phyloP scores from a whole-genome alignment of 2,797 vertebrate genomes.

The Pterois miles region DNA sequence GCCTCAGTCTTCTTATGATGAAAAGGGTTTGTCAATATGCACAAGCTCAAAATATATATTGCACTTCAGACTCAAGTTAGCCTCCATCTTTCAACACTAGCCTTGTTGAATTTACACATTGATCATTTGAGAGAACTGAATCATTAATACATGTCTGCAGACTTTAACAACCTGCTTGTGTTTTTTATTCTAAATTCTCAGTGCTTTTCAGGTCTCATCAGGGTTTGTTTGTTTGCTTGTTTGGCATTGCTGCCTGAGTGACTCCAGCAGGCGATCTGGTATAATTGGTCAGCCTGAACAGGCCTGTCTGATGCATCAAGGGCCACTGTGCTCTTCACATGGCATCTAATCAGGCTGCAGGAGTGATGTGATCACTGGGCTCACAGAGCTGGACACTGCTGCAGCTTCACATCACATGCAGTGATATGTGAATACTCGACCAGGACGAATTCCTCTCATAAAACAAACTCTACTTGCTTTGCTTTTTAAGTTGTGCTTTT shows the following conservation, averaged over 20 bases:
- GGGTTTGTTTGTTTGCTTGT: constrained; percentile 32
- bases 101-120: not conserved
- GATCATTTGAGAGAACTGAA: not conserved
- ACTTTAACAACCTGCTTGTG: not conserved
- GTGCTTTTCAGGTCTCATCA: not conserved
- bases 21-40: not conserved
- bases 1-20: not conserved
- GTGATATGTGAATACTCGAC: not conserved
- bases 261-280: constrained; percentile 33
- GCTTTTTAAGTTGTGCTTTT: not conserved
- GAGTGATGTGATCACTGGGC: constrained; percentile 23
- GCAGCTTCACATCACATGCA: constrained; percentile 1
- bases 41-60: not conserved
- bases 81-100: not conserved
- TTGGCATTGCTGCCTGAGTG: constrained; percentile 16
- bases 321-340: constrained; percentile 45
- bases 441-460: not conserved
- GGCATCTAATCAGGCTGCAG: constrained; percentile 38
- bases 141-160: not conserved
- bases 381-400: constrained; percentile 5
- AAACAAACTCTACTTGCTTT: not conserved
- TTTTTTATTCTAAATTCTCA: not conserved
- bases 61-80: not conserved
- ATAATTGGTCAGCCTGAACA: constrained; percentile 58
- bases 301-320: constrained; percentile 47